Percentiles rank a stretch among this genome's conserved stretches.
These are phyloP conservation scores for Tiliacea citrago DNA, from an alignment of 2,888 invertebrate genomes.

Conservation along the genomic window DNA sequence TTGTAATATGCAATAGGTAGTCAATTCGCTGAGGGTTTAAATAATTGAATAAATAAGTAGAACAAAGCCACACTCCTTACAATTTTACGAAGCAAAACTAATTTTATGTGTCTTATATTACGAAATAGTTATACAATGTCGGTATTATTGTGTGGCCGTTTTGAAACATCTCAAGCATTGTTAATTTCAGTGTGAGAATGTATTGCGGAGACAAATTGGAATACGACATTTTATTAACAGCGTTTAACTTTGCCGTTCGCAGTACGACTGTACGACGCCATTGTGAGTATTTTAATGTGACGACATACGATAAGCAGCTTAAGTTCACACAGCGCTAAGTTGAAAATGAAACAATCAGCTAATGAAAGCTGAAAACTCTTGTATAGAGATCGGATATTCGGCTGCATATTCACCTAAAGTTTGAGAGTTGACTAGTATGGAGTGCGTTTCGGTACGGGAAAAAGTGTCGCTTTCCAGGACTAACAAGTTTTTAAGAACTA, in stretches of 20 bases:
- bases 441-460: too few species aligned
- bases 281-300: constrained; percentile 22
- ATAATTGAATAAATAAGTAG: constrained; percentile 9
- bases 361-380: constrained; percentile 4
- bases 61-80: constrained; percentile 9
- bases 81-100: constrained; percentile 30
- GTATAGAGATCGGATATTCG: too few species aligned
- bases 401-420: too few species aligned
- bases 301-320: constrained; percentile 31
- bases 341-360: constrained; percentile 11
- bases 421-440: too few species aligned
- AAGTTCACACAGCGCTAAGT: background rate
- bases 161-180: constrained; percentile 34
- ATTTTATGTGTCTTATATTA: constrained; percentile 29
- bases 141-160: constrained; percentile 4
- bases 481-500: too few species aligned
- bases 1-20: background rate
- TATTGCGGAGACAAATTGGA: constrained; percentile 40
- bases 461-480: too few species aligned
- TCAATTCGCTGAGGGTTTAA: constrained; percentile 8
- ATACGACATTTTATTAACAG: constrained; percentile 55
- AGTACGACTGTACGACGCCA: background rate
- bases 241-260: constrained; percentile 24
- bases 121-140: constrained; percentile 25
- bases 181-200: constrained; percentile 49